Conservation (phyloP, 2,797 vertebrate species). For the Eurystomus glaucurus region DNA sequence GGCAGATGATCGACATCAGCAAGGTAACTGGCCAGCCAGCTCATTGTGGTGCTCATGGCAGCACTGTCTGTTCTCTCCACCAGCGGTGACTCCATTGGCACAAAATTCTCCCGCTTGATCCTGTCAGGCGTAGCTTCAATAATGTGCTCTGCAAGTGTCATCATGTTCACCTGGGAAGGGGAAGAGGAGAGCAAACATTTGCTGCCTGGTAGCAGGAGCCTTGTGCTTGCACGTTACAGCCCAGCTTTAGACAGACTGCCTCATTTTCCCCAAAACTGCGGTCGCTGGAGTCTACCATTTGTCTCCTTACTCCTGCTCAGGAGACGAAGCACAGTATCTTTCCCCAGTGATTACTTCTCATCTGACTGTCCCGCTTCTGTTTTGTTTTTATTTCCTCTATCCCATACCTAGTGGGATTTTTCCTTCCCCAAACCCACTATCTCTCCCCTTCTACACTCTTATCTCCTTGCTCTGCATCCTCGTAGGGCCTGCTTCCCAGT, state of each 20-base stretch:
- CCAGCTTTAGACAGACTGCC: not conserved
- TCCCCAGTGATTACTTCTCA: not conserved
- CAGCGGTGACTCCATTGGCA: slow-evolving; percentile 87
- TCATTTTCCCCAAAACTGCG: not conserved
- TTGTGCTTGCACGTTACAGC: not conserved
- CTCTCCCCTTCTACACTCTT: not conserved
- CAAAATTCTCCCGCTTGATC: slow-evolving; percentile 97
- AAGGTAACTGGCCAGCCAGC: slow-evolving; percentile 99
- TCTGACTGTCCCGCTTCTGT: not conserved
- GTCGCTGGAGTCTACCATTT: not conserved
- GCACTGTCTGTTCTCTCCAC: slow-evolving; percentile 85
- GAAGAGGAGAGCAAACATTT: not conserved
- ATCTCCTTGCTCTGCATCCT: not conserved
- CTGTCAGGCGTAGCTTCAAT: slow-evolving; percentile 98
- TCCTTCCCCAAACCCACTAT: not conserved
- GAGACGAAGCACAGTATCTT: not conserved
- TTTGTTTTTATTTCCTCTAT: not conserved
- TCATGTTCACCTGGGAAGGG: slow-evolving; percentile 92
- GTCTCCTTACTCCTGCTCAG: not conserved
- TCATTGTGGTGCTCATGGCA: slow-evolving; percentile 95
- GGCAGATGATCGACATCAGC: slow-evolving; percentile 96
- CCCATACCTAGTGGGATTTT: not conserved
- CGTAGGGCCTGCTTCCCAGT: not conserved
- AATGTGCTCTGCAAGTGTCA: slow-evolving; percentile 98
- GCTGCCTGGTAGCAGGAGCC: not conserved